phyloP scores from a whole-genome alignment of 2,797 vertebrate species.

The Rhadinocentrus ornatus region DNA sequence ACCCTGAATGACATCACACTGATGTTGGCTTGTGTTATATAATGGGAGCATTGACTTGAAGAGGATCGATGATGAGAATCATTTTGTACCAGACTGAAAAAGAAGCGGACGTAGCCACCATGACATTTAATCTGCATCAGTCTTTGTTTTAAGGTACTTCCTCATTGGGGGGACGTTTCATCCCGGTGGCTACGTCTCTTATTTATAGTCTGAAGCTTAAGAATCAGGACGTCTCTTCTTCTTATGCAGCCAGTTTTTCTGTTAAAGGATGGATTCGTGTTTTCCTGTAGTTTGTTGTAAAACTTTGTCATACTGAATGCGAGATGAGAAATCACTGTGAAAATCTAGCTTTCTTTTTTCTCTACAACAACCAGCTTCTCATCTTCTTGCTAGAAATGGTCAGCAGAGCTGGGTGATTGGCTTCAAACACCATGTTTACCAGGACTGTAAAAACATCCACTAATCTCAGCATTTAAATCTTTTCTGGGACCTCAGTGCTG shows the following conservation, averaged over 20 bases:
- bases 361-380: neutral
- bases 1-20: too few relatives aligned
- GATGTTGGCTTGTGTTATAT: neutral
- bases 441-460: neutral
- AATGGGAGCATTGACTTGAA: neutral
- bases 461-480: neutral
- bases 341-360: neutral
- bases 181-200: too few relatives aligned
- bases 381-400: neutral
- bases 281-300: neutral
- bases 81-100: neutral
- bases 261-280: neutral
- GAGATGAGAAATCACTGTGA: neutral
- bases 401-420: neutral
- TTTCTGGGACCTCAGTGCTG: conserved; percentile 3
- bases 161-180: too few relatives aligned
- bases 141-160: too few relatives aligned
- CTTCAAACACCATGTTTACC: too few relatives aligned
- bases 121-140: neutral
- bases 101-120: neutral
- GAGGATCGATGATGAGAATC: neutral
- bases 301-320: neutral
- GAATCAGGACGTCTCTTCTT: neutral
- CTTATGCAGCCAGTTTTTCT: neutral
- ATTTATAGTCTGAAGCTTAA: too few relatives aligned